Percentiles rank a stretch among this genome's conserved stretches.
These are phyloP conservation scores for Sebastes matsubarae DNA, from an alignment of 2,797 vertebrate species.

Conservation along the genomic window DNA sequence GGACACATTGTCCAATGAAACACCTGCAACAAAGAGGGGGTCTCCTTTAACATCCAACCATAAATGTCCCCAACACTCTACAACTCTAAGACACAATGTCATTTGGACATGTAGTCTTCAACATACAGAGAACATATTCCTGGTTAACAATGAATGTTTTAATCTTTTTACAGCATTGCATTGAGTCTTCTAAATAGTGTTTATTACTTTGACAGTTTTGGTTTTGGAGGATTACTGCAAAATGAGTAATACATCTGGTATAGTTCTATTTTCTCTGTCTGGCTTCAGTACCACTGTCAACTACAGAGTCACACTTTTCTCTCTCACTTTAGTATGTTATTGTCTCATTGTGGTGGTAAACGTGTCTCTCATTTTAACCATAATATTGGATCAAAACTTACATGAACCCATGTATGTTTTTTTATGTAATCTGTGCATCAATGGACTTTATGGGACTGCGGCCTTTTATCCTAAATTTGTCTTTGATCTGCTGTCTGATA, in stretches of 20 bases:
- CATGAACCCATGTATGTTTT: slow-evolving; percentile 69
- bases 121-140: neutral
- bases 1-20: neutral
- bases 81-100: neutral
- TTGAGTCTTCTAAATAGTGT: neutral
- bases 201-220: neutral
- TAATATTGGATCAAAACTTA: slow-evolving; percentile 44
- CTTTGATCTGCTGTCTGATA: slow-evolving; percentile 42
- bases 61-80: neutral
- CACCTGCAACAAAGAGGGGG: neutral
- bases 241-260: slow-evolving; percentile 20
- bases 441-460: slow-evolving; percentile 52
- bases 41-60: neutral
- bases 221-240: neutral
- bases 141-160: neutral
- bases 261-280: slow-evolving; percentile 45
- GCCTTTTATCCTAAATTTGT: slow-evolving; percentile 62
- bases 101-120: neutral
- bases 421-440: slow-evolving; percentile 53
- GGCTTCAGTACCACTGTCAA: slow-evolving; percentile 48
- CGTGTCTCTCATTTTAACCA: slow-evolving; percentile 40
- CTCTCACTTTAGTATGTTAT: slow-evolving; percentile 44
- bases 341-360: slow-evolving; percentile 42
- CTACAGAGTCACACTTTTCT: slow-evolving; percentile 29
- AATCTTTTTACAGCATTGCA: neutral